These are phyloP conservation scores for Drosophila imparisetae DNA, from an alignment of 2,888 invertebrate species.

Conservation along the genomic window DNA sequence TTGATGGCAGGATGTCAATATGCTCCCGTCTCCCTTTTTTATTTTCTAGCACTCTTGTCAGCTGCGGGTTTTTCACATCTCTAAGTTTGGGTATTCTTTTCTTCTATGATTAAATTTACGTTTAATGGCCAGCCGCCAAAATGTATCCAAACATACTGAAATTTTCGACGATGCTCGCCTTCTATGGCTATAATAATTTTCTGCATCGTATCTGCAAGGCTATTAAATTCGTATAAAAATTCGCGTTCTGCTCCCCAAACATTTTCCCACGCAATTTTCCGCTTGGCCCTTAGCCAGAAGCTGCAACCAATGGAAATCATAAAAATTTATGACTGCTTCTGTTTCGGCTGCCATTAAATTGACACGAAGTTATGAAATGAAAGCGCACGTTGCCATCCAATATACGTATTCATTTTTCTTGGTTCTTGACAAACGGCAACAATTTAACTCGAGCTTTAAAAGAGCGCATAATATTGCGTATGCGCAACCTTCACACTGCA, in stretches of 20 bases:
- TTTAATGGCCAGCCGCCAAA: constrained; percentile 65
- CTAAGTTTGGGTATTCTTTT: constrained; percentile 6
- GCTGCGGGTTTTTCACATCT: constrained; percentile 27
- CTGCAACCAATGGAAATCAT: constrained; percentile 76
- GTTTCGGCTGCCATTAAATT: constrained; percentile 33
- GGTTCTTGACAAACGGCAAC: constrained; percentile 12
- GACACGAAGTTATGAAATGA: constrained; percentile 57
- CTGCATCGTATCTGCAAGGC: constrained; percentile 73
- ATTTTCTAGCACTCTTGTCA: constrained; percentile 46
- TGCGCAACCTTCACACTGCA: constrained; percentile 40
- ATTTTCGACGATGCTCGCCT: constrained; percentile 12
- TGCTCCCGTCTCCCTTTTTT: constrained; percentile 26
- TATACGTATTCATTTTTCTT: background rate
- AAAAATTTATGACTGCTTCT: constrained; percentile 79
- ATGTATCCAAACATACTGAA: constrained; percentile 17
- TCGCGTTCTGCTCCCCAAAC: constrained; percentile 23
- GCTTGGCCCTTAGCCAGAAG: background rate
- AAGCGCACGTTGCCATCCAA: constrained; percentile 11
- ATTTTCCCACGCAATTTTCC: constrained; percentile 49
- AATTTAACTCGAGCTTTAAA: constrained; percentile 26
- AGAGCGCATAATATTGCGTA: constrained; percentile 17
- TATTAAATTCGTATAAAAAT: constrained; percentile 72
- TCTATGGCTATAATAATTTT: constrained; percentile 65
- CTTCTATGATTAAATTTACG: constrained; percentile 67
- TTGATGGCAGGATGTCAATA: constrained; percentile 76